Base-by-base conservation (phyloP, 2,888 invertebrate genomes). In the Anoncus sp. region DNA sequence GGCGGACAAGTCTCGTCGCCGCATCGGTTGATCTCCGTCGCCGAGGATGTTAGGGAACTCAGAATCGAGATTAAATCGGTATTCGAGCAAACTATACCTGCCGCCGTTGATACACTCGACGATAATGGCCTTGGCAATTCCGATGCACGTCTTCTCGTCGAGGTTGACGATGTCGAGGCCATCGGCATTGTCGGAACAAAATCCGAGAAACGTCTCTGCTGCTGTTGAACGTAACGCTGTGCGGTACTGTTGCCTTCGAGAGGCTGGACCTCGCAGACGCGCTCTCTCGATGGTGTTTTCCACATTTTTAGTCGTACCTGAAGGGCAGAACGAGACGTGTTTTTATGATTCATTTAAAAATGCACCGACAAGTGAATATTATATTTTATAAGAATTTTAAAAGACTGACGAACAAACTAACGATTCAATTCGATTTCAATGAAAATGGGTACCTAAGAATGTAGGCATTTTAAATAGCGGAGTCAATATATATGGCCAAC, bases 231-330 rank as follows among this genome's bases (percentile, higher is more conserved):
- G 81, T 89, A 90, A 16, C 90, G 85, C 92, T 77, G 93, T 78
- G 93, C 90, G n/a, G 77, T 72, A 16, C 92, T 92, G 24, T 92
- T 93, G 81, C 96, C 96, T 84, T 96, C 96, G 5, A 96, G 90
- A 0, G 96, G 95, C 87, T 96, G 96, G 24, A 97, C 96, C 90
- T 97, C 97, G 88, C 96, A 97, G 12, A 97, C 95, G 70, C 94
- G 94, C 89, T 92, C 92, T 7, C 86, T 84, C 86, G 93, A 96
- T 76, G 96, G 95, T 1, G 96, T 96, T 80, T 95, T 96, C 96
- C 96, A 97, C 87, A 97, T 93, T 87, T 96, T 96, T 94, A 97
- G 95, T 77, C 96, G 94, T 0, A 96, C 94, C 94, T 92, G 80
- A 16, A 31, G 27, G n/a, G n/a, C n/a, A 55, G 9, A 71, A 38